These are phyloP conservation scores for Potamarius usumacintae DNA, from an alignment of 2,113 vertebrate species.

Conservation along the genomic window DNA sequence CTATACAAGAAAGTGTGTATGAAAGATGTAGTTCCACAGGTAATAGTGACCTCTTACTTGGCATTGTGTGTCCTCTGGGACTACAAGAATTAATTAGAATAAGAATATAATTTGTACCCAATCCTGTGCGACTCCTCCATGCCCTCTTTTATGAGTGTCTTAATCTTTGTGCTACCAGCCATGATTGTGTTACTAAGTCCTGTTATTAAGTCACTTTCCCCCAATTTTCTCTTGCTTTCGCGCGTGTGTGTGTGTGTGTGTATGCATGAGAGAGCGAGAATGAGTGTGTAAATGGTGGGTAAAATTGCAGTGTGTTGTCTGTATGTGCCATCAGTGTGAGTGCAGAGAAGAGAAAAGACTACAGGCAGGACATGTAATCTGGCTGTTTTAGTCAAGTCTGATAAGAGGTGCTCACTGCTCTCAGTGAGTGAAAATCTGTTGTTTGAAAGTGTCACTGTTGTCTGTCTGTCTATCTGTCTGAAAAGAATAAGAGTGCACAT, in stretches of 20 bases:
- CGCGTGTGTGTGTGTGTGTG: neutral
- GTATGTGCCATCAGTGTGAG: conserved; percentile 6
- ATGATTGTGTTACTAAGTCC: neutral
- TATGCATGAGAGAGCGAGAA: neutral
- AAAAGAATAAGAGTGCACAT: neutral
- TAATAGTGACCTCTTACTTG: conserved; percentile 21
- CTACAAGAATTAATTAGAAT: conserved; percentile 31
- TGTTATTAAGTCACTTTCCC: neutral
- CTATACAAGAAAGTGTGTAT: neutral
- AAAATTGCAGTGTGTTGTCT: conserved; percentile 28
- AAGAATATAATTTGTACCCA: conserved; percentile 11
- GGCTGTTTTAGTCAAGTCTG: neutral
- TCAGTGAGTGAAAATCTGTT: neutral
- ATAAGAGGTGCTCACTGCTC: conserved; percentile 32
- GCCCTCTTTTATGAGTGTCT: conserved; percentile 9
- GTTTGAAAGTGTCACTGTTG: neutral
- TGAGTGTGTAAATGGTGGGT: conserved; percentile 20
- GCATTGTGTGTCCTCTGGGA: neutral
- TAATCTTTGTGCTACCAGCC: conserved; percentile 17
- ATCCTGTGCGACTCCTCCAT: neutral
- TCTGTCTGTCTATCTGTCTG: neutral
- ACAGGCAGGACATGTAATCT: conserved; percentile 29
- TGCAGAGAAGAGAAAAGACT: conserved; percentile 25
- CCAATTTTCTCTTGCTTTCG: conserved; percentile 8
- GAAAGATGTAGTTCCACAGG: neutral